Evolutionary conservation across 2,113 vertebrate genomes (phyloP), one percentile per base, ranked within the genome.

Genomic region (Hydrolagus affinis): DNA sequence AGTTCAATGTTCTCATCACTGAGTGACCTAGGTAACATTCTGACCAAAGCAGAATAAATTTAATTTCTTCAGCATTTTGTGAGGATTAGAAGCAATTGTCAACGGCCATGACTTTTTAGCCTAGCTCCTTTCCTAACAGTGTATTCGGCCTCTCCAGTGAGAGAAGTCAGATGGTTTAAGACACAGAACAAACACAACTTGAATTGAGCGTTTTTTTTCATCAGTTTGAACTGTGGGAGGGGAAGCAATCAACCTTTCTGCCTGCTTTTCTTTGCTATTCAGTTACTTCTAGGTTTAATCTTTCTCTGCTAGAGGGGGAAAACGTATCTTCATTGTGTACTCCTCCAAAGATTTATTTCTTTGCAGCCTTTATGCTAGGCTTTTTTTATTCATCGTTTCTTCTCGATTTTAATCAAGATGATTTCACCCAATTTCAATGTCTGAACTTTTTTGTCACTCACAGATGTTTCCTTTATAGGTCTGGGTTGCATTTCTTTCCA

Each of bases 11-110:
- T 95, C 95, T 94, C 95, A 95, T 93, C 93, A 89, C 92, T 91
- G 91, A 93, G 95, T 94, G 95, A 95, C 95, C 94, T 94, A 95
- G 94, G 94, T 95, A 95, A 95, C 95, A 94, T 92, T 94, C 91
- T 0, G 89, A 91, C 92, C 92, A 90, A 94, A 93, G 93, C 93
- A 95, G 94, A 95, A 94, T 95, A 95, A 95, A 95, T 95, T 95
- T 94, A 95, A 95, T 95, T 95, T 95, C 94, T 93, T 89, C 93
- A 93, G 93, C 94, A 95, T 95, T 95, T 95, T 95, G 94, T 94
- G 91, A 93, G 94, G 95, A 95, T 95, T 95, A 95, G 89, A 92
- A 92, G 93, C 94, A 94, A 95, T 94, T 93, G 94, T 93, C 89
- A 89, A 91, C 90, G 86, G 92, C 92, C 93, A 93, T 92, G 94